Evolutionary conservation across 1,140 invertebrate species (phyloP).

Genomic region (Scylla paramamosain): DNA sequence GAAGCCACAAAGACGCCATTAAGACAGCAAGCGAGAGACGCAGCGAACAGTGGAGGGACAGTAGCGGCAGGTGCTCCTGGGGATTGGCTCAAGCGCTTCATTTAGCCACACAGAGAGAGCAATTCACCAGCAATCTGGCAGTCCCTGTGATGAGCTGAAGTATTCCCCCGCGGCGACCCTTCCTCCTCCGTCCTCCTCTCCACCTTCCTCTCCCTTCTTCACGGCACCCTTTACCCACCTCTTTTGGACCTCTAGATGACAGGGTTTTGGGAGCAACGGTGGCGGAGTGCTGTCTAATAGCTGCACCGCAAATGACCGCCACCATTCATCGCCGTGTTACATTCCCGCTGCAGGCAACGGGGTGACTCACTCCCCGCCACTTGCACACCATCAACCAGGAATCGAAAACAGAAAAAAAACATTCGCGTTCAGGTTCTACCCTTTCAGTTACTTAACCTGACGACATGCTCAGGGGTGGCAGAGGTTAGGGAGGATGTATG

Average conservation of each 20-base stretch:
- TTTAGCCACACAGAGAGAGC: conserved; percentile 3
- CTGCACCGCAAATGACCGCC: neutral
- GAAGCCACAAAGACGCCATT: neutral
- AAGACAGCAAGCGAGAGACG: neutral
- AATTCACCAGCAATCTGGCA: conserved; percentile 8
- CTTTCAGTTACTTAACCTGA: neutral
- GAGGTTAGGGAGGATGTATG: neutral
- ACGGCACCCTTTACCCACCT: neutral
- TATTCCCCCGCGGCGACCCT: neutral
- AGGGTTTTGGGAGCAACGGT: neutral
- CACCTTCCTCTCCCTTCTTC: neutral
- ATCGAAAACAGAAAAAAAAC: no score
- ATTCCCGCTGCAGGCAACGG: no score
- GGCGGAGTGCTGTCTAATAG: neutral
- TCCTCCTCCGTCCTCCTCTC: neutral
- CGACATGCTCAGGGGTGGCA: neutral
- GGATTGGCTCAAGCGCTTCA: conserved; percentile 18
- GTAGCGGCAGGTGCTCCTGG: neutral
- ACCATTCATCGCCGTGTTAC: no score
- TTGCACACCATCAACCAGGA: no score
- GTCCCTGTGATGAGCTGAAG: conserved; percentile 10
- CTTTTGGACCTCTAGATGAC: neutral
- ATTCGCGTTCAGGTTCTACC: neutral
- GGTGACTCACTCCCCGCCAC: no score
- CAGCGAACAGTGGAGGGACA: neutral